Base-by-base conservation (phyloP, 2,797 vertebrate species). In the Novumbra hubbsi region DNA sequence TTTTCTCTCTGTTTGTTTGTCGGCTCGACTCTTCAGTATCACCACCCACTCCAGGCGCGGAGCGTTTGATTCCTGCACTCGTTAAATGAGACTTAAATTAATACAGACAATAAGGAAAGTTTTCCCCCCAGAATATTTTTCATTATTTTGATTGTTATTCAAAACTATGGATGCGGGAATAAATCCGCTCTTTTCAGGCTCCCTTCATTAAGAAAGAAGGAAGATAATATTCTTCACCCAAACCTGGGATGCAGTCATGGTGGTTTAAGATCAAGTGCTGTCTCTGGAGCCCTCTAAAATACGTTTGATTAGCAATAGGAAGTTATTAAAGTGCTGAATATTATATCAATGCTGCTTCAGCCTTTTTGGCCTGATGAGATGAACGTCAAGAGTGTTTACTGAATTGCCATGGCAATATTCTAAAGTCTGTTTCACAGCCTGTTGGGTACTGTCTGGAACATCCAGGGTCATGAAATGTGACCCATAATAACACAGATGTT, bases 61-160 rank as follows among this genome's bases (percentile, higher is more conserved):
- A 49, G 64, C 49, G 57, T 81, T 84, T 84, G 81, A 84, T 88
- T 88, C 64, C 38, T 34, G 49, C 63, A 78, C 80, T 83, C 80
- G 73, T 82, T 87, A 87, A 84, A 87, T 77, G 73, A 81, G 85
- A 88, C 81, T 57, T 73, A 84, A 87, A 88, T 88, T 82, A 84
- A 85, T 76, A 88, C 78, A 84, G 87, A 85, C 87, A 85, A 82
- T 74, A 45, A 74, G 77, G 63, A 81, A 83, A 81, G 73, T 76
- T 81, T 79, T 34, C 66, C 66, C 41, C 68, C 66, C 41, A 49
- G 63, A 79, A 77, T 80, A 69, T 63, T 76, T 82, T 81, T 84
- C 75, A 78, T 78, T 80, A 75, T 68, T 70, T 49, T 75, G 69
- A 81, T 85, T 81, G 78, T 85, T 85, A 75, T 85, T 76, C 81